Conservation (phyloP, 2,797 vertebrate genomes). For the Pyrocephalus nanus region DNA sequence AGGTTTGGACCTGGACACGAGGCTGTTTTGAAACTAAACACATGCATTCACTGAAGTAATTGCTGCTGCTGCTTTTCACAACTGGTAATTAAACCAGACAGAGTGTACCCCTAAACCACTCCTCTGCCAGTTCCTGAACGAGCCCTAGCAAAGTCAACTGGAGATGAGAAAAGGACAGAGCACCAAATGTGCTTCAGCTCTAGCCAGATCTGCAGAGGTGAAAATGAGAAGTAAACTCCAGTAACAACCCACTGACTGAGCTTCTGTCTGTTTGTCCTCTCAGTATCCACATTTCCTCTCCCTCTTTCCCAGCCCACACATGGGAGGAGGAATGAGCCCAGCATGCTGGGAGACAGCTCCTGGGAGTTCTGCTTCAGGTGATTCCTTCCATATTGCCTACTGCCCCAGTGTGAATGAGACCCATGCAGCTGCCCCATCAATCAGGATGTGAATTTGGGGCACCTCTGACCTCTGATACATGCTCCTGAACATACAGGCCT, state of each 20-base stretch:
- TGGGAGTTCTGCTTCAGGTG: background rate
- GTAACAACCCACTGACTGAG: background rate
- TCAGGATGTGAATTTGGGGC: background rate
- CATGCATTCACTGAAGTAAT: background rate
- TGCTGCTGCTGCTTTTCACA: background rate
- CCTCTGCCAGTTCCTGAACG: background rate
- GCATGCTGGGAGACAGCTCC: background rate
- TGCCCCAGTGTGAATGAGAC: accelerated
- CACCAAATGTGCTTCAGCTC: background rate
- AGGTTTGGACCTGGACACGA: background rate
- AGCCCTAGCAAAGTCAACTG: background rate
- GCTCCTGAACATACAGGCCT: background rate
- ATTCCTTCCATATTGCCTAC: background rate
- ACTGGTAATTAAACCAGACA: background rate
- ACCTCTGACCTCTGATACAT: background rate
- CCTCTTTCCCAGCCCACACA: background rate
- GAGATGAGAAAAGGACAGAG: background rate
- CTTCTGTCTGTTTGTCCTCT: background rate
- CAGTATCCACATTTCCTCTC: background rate
- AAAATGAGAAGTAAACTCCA: background rate
- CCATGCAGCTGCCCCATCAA: accelerated
- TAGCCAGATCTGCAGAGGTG: background rate
- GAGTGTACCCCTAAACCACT: background rate
- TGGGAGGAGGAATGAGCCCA: background rate
- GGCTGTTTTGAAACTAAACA: background rate